Percentiles rank a stretch among this genome's conserved stretches.
Conservation (phyloP, 2,888 invertebrate species). For the Drosophila fulvimacula region DNA sequence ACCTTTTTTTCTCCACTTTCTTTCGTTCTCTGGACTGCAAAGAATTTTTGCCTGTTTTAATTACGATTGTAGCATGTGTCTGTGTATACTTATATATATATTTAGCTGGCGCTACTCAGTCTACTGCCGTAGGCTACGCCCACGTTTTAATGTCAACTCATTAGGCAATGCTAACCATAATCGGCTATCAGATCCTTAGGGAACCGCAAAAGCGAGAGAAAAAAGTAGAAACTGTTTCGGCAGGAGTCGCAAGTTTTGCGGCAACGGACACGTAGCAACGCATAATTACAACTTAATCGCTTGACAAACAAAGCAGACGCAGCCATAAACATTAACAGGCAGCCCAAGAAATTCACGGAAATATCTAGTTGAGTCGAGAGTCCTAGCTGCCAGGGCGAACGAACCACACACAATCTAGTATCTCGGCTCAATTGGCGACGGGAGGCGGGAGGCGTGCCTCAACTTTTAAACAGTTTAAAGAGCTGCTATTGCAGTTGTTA, state of each 20-base stretch:
- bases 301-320: constrained; percentile 74
- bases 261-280: constrained; percentile 67
- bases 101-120: not conserved
- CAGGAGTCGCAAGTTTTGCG: constrained; percentile 16
- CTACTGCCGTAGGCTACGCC: constrained; percentile 6
- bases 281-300: constrained; percentile 78
- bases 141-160: constrained; percentile 69
- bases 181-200: constrained; percentile 56
- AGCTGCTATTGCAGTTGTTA: constrained; percentile 3
- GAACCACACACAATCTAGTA: constrained; percentile 33
- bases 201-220: constrained; percentile 15
- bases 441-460: constrained; percentile 37
- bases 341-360: constrained; percentile 12
- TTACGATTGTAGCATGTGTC: constrained; percentile 46
- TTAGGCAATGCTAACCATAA: constrained; percentile 68
- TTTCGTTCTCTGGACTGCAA: not conserved
- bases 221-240: not conserved
- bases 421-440: constrained; percentile 8
- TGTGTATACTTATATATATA: not conserved
- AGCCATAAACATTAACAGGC: constrained; percentile 60
- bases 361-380: not conserved
- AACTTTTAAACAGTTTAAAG: constrained; percentile 61
- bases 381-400: not conserved
- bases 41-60: constrained; percentile 26
- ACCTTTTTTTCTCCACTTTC: constrained; percentile 5